Base-by-base conservation (phyloP, 2,888 invertebrate genomes). In the Minunthozetes semirufus region DNA sequence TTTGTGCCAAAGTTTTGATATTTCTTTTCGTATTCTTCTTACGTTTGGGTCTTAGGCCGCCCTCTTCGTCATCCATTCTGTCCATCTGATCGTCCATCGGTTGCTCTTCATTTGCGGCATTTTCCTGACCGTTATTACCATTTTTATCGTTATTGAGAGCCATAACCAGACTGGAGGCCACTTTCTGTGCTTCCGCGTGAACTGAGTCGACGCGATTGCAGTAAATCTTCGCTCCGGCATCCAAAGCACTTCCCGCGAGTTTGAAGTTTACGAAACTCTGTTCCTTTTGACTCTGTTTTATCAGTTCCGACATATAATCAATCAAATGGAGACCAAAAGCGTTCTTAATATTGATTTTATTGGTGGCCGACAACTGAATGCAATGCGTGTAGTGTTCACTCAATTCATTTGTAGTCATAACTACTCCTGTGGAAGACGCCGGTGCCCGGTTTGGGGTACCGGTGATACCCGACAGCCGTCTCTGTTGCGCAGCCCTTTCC, bases 161-260 rank as follows among this genome's bases (percentile, higher is more conserved):
- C 76, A 76, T 76, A 22, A 61, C 38, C 25, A 76, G 29, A 74
- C 77, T 73, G 9, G 63, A 66, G 33, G 76, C 76, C 19, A 78
- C 72, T 68, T 76, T 77, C 38, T 77, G 76, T 33, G 77, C 80
- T 78, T 92, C 91, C 61, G 88, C 86, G 82, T 94, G 90, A 13
- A 94, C 87, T 50, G 89, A 89, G 83, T 95, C 94, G 0, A 95
- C 94, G 76, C 94, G 86, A 76, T 89, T 88, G 0, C 92, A 89
- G 83, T 94, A 94, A 72, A 94, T 93, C 81, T 92, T 91, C 0
- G 92, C 88, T 11, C 93, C 91, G 0, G 93, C 93, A 82, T 94
- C 94, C 71, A 95, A 84, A 0, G 94, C 90, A 0, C 90, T 90
- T 70, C 92, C 90, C 9, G 75, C 76, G 46, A 77, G n/a, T 46